Percentiles rank a stretch among this genome's conserved stretches.
Evolutionary conservation across 2,888 invertebrate genomes (phyloP).

Genomic region (Nysson spinosus): DNA sequence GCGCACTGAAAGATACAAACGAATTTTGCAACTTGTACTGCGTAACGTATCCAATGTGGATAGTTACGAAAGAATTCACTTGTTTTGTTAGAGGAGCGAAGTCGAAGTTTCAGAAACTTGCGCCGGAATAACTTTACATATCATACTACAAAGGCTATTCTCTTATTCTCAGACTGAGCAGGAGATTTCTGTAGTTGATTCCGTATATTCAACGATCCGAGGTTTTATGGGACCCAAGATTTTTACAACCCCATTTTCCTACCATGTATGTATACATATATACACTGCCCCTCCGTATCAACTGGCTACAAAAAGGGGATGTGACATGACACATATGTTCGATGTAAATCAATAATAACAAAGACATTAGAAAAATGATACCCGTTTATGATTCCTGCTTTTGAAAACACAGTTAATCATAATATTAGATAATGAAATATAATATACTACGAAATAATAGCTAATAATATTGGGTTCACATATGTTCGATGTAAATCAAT

Average conservation of each 20-base stretch:
- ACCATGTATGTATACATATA: not conserved
- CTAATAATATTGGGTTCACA: too few species aligned
- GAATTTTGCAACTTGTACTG: too few species aligned
- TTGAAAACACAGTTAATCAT: too few species aligned
- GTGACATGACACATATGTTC: not conserved
- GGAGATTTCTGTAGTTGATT: constrained; percentile 27
- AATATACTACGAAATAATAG: too few species aligned
- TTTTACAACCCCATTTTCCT: constrained; percentile 26
- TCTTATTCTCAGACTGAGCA: constrained; percentile 16
- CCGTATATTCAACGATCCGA: too few species aligned
- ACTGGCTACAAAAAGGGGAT: constrained; percentile 2
- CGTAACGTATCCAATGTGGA: not conserved
- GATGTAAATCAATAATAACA: not conserved
- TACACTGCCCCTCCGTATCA: constrained; percentile 1
- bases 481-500: too few species aligned
- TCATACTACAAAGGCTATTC: not conserved
- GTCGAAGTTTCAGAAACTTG: constrained; percentile 32
- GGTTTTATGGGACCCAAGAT: too few species aligned
- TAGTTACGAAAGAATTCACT: constrained; percentile 10
- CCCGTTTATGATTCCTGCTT: too few species aligned
- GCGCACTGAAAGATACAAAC: too few species aligned
- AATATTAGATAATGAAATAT: too few species aligned
- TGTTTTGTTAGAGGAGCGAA: constrained; percentile 7
- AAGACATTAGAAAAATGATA: too few species aligned
- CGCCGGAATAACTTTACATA: constrained; percentile 9